Evolutionary conservation across 2,113 vertebrate genomes (phyloP).

Genomic region (Meles meles): DNA sequence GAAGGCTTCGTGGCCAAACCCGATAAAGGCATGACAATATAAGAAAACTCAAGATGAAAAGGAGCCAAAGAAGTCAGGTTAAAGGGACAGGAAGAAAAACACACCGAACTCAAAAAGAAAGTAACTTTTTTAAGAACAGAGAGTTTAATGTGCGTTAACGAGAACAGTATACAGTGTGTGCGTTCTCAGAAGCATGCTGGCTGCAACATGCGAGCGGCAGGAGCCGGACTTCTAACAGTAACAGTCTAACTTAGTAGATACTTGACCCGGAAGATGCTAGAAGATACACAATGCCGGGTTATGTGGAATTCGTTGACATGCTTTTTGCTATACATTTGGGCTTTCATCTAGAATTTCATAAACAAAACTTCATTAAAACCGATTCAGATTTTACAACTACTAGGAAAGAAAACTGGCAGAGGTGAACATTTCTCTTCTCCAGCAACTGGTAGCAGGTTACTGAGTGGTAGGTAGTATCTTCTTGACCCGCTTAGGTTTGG

Average conservation of each 20-base stretch:
- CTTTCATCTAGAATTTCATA: not conserved
- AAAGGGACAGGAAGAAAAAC: not conserved
- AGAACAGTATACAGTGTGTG: not conserved
- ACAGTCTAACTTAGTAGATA: not conserved
- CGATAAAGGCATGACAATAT: not conserved
- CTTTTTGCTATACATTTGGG: not conserved
- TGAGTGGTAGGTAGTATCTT: not conserved
- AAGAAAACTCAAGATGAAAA: not conserved
- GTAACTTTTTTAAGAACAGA: not conserved
- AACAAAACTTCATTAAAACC: not conserved
- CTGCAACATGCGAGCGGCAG: not conserved
- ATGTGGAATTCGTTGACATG: not conserved
- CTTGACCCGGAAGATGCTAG: not conserved
- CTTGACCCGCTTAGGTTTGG: not conserved
- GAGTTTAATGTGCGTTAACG: conserved; percentile 10
- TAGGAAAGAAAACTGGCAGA: not conserved
- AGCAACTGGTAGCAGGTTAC: not conserved
- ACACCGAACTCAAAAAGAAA: conserved; percentile 8
- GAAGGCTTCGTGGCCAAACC: not conserved
- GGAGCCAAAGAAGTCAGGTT: not conserved
- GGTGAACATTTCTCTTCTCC: not conserved
- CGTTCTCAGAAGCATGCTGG: not conserved
- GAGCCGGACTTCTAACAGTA: not conserved
- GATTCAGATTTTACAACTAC: not conserved
- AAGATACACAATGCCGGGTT: not conserved